Conservation (phyloP, 2,113 vertebrate species). For the Phodopus roborovskii region DNA sequence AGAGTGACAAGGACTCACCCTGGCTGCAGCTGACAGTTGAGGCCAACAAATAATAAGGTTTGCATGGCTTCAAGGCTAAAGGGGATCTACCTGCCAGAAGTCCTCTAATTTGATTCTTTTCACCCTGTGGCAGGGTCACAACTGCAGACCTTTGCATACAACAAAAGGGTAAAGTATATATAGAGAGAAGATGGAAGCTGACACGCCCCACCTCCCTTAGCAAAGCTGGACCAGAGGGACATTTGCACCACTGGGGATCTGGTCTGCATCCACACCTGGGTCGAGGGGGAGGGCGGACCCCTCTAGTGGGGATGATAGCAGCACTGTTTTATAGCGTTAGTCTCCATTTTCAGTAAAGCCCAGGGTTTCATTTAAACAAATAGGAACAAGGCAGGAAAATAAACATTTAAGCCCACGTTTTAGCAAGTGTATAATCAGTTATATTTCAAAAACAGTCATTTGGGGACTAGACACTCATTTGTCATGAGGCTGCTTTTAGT, state of each 20-base stretch:
- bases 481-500: neutral
- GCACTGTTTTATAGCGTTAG: neutral
- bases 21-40: conserved; percentile 41
- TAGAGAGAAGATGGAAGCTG: neutral
- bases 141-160: conserved; percentile 55
- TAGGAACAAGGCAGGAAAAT: neutral
- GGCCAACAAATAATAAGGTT: conserved; percentile 56
- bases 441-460: conserved; percentile 48
- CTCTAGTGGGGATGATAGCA: neutral
- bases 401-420: neutral
- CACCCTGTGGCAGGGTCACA: neutral
- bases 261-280: neutral
- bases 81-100: conserved; percentile 32
- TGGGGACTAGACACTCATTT: neutral
- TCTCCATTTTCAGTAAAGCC: neutral
- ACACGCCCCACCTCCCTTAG: neutral
- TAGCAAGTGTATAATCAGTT: neutral
- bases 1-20: neutral
- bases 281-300: neutral
- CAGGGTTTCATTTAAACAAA: neutral
- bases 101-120: conserved; percentile 34
- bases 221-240: neutral
- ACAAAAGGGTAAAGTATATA: neutral
- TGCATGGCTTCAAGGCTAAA: conserved; percentile 43
- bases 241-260: neutral